A percentile compares a stretch with the other conserved stretches of the same genome.
Conservation (phyloP, 2,113 vertebrate species). For the Hucho hucho region DNA sequence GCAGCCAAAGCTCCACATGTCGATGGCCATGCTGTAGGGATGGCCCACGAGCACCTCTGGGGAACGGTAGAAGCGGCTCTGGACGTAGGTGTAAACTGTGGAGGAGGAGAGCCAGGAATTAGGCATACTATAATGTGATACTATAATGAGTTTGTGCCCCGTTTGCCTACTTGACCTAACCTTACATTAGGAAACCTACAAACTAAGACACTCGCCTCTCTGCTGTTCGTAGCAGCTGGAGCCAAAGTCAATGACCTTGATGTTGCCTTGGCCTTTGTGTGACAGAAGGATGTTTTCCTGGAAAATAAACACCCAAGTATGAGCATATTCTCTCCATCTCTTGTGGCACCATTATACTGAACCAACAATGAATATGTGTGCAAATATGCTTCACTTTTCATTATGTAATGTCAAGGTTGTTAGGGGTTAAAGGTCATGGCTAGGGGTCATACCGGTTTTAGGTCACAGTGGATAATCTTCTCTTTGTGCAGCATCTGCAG, state of each 20-base stretch:
- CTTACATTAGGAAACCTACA: neutral
- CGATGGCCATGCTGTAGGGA: conserved; percentile 79
- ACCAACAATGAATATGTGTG: no score
- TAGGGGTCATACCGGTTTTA: conserved; percentile 75
- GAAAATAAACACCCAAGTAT: conserved; percentile 1
- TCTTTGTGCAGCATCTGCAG: conserved; percentile 81
- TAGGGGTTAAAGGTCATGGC: neutral
- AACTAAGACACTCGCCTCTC: conserved; percentile 71
- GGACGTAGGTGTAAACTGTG: conserved; percentile 81
- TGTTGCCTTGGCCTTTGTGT: conserved; percentile 77
- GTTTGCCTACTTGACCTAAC: no score
- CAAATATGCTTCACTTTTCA: no score
- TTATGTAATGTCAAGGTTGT: no score
- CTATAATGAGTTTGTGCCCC: no score
- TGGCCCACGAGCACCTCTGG: conserved; percentile 85
- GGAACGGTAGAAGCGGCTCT: conserved; percentile 83
- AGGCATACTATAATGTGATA: no score
- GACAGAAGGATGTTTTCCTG: conserved; percentile 83
- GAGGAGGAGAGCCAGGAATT: neutral
- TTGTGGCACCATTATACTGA: no score
- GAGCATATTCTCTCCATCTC: neutral
- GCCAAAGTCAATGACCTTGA: conserved; percentile 87
- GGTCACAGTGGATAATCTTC: conserved; percentile 84
- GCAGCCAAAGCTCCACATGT: conserved; percentile 89
- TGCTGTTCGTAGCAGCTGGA: conserved; percentile 85